A percentile compares a stretch with the other conserved stretches of the same genome.
Conservation (phyloP, 2,113 vertebrate genomes). For the Mohoua ochrocephala region DNA sequence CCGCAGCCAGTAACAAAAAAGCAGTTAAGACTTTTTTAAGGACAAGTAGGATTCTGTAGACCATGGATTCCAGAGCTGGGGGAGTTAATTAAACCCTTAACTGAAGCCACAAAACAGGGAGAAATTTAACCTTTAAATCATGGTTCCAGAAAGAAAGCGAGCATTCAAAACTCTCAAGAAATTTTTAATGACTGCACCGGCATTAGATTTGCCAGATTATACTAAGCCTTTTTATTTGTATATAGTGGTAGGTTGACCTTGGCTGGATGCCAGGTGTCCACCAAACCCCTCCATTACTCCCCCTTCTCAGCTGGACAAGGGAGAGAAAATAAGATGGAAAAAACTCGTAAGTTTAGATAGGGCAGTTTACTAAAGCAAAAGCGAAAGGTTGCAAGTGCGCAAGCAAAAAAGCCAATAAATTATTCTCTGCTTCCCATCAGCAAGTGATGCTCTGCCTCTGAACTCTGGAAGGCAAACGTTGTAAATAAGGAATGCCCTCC, state of each 20-base stretch:
- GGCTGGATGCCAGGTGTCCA: no score
- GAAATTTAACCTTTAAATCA: neutral
- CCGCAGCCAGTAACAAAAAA: neutral
- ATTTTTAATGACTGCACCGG: neutral
- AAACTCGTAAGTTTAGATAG: no score
- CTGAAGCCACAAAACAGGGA: neutral
- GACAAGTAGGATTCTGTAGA: neutral
- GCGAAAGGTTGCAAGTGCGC: no score
- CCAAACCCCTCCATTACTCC: no score
- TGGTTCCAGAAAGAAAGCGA: neutral
- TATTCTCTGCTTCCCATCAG: no score
- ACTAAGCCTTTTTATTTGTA: neutral
- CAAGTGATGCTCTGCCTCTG: no score
- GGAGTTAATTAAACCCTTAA: neutral
- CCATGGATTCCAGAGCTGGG: neutral
- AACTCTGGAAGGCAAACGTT: no score
- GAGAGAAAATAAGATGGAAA: no score
- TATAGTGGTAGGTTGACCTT: neutral
- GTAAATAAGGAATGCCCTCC: no score
- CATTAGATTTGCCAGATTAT: neutral
- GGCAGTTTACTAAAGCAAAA: no score
- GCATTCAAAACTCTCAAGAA: neutral
- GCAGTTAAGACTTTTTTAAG: neutral
- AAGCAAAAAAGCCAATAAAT: no score
- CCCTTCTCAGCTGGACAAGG: no score